phyloP scores from a whole-genome alignment of 2,113 vertebrate genomes.

The Ranitomeya variabilis region DNA sequence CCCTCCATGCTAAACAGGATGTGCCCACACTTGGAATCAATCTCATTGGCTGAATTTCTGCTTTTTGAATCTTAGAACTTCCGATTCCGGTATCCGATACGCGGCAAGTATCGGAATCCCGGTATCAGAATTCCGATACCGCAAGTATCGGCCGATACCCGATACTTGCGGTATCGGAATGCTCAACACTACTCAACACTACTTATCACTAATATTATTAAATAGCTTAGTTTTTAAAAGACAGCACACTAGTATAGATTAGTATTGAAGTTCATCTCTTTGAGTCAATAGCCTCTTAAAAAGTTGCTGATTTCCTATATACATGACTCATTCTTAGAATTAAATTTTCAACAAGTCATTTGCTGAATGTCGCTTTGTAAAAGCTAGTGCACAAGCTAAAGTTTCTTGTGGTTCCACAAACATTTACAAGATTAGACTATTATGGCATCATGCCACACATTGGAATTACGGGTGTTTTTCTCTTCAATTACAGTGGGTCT shows the following conservation, averaged over 20 bases:
- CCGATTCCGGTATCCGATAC: too few relatives aligned
- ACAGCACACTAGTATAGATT: background rate
- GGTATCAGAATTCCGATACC: too few relatives aligned
- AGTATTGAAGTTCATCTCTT: background rate
- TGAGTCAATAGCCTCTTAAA: slow-evolving; percentile 61
- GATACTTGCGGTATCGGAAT: too few relatives aligned
- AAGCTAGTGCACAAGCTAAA: slow-evolving; percentile 69
- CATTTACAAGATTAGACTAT: slow-evolving; percentile 71
- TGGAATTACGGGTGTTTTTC: slow-evolving; percentile 65
- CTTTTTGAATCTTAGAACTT: too few relatives aligned
- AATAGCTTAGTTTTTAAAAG: background rate
- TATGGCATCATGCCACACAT: slow-evolving; percentile 66
- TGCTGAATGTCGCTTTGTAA: slow-evolving; percentile 73
- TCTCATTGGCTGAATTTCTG: too few relatives aligned
- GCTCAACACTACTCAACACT: too few relatives aligned
- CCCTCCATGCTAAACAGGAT: too few relatives aligned
- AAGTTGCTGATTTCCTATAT: slow-evolving; percentile 74
- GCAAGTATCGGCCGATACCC: too few relatives aligned
- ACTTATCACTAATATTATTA: background rate
- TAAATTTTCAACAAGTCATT: slow-evolving; percentile 82
- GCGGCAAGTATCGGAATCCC: too few relatives aligned
- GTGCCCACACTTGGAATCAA: too few relatives aligned
- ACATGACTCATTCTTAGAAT: slow-evolving; percentile 82
- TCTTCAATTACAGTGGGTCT: slow-evolving; percentile 5
- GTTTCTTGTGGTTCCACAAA: slow-evolving; percentile 76